A percentile compares a stretch with the other conserved stretches of the same genome.
These are phyloP conservation scores for Cyprinella venusta DNA, from an alignment of 2,797 vertebrate genomes.

Conservation along the genomic window DNA sequence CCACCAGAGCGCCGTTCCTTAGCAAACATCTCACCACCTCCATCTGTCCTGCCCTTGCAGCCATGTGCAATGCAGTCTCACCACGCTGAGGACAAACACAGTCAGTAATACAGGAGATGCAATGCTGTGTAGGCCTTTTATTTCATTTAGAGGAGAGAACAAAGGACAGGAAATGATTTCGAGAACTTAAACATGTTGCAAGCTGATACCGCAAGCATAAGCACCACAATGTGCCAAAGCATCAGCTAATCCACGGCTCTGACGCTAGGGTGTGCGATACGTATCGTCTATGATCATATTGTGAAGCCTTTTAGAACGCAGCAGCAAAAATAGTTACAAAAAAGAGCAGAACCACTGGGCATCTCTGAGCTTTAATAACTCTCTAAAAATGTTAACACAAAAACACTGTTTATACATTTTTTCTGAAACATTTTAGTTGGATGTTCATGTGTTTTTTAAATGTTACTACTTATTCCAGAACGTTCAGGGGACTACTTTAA, in stretches of 20 bases:
- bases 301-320: not conserved
- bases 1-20: slow-evolving; percentile 93
- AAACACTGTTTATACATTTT: no score
- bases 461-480: no score
- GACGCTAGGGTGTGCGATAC: not conserved
- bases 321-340: not conserved
- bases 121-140: not conserved
- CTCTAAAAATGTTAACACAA: no score
- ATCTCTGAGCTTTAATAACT: not conserved
- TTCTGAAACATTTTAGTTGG: no score
- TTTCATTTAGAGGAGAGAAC: not conserved
- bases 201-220: not conserved
- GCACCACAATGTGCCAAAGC: not conserved
- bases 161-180: not conserved
- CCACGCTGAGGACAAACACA: slow-evolving; percentile 79
- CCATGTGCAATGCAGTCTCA: slow-evolving; percentile 97
- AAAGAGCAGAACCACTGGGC: not conserved
- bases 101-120: not conserved
- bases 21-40: slow-evolving; percentile 96
- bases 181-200: not conserved
- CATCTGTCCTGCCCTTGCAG: slow-evolving; percentile 93
- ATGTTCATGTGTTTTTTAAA: no score
- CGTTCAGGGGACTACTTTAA: not conserved
- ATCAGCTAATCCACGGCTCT: not conserved
- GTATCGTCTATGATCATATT: not conserved